Conservation (phyloP, 2,113 vertebrate genomes). For the Pimephales promelas region DNA sequence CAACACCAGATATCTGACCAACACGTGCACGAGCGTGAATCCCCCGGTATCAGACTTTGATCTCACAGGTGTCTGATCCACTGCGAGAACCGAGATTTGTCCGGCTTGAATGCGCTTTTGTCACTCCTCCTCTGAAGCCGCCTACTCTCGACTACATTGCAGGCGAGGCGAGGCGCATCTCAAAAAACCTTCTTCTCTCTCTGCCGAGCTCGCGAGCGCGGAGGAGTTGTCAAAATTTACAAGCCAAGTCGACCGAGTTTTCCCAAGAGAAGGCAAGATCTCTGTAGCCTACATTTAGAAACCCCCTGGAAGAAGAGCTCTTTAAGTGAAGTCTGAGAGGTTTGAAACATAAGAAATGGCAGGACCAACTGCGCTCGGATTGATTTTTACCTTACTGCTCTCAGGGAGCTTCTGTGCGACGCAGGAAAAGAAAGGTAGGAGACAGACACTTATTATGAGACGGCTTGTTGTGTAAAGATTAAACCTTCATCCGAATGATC, state of each 20-base stretch:
- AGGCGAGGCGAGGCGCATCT: no score
- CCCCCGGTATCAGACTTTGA: no score
- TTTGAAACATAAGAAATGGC: conserved; percentile 65
- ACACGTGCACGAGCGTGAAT: no score
- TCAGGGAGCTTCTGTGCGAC: conserved; percentile 61
- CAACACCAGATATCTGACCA: no score
- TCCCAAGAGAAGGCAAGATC: neutral
- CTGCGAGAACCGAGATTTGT: no score
- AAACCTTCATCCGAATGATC: no score
- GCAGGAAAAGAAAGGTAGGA: conserved; percentile 77
- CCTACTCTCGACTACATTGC: no score
- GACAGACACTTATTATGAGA: neutral
- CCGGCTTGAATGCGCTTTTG: no score
- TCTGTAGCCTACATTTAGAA: neutral
- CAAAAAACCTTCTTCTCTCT: no score
- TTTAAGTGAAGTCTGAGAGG: conserved; percentile 6
- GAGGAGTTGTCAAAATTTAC: conserved; percentile 76
- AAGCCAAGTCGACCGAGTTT: conserved; percentile 50
- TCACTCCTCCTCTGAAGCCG: no score
- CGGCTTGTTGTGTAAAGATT: conserved; percentile 7
- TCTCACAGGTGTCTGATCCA: no score
- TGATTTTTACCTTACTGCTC: conserved; percentile 65
- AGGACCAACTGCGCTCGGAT: conserved; percentile 59
- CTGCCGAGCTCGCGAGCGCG: conserved; percentile 24
- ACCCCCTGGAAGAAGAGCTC: neutral